Base-by-base conservation (phyloP, 2,113 vertebrate genomes). In the Callochromis pleurospilus region DNA sequence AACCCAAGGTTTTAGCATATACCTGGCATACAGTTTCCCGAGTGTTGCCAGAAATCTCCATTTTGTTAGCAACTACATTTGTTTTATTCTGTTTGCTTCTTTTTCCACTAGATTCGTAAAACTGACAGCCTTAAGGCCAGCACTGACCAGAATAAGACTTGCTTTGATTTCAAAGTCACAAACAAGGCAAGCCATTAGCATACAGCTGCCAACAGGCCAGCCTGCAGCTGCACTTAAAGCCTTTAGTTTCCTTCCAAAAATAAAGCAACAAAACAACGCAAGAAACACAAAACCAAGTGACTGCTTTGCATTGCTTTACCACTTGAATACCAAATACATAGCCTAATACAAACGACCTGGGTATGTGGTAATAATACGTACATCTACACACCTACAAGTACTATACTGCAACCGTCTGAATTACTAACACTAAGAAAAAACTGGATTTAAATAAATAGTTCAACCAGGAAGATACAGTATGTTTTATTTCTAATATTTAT, bases 171-270 rank as follows among this genome's bases (percentile, higher is more conserved):
- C 80, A 92, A 92, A 93, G 89, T 84, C 83, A 92, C 90, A 94
- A 89, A 90, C 88, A 93, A 87, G 83, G 53, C 82, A 70, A 84
- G 6, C 60, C 81, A 95, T 96, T 95, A 95, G 88, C 95, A 96
- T 94, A 92, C 93, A 96, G 93, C 94, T 96, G 94, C 92, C 90
- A 92, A 89, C 84, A 92, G 89, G 93, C 92, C 86, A 90, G 88
- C 83, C 88, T 62, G 91, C 94, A 90, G 92, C 93, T 93, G 91
- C 92, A 91, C 92, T 75, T 83, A 81, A 81, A 91, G 80, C 80
- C 87, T 88, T 83, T 79, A 85, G 83, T 86, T 91, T 89, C 65
- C 81, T 86, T 77, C 53, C 79, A 86, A 90, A 92, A 91, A 94
- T 91, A 93, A 91, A 93, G 81, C 82, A 82, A 83, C 86, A 89